Conservation (phyloP, 2,888 invertebrate genomes). For the Drosophila buzzatii region DNA sequence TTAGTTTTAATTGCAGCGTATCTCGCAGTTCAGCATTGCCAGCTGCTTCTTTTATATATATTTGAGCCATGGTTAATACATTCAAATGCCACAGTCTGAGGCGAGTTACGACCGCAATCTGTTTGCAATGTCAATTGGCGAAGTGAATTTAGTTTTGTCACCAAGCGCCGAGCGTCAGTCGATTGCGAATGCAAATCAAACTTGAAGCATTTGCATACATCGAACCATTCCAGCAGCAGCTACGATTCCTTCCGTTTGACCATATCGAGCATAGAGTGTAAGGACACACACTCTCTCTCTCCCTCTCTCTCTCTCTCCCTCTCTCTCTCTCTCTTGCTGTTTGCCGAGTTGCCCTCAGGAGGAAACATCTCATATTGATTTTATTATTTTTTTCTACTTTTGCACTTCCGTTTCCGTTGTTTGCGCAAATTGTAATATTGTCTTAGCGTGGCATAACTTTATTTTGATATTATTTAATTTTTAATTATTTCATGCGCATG, state of each 20-base stretch:
- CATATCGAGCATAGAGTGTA: slow-evolving; percentile 1
- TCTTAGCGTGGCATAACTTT: slow-evolving; percentile 32
- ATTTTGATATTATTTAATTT: slow-evolving; percentile 38
- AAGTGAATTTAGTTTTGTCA: slow-evolving; percentile 69
- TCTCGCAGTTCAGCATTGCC: not conserved
- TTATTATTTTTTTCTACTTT: slow-evolving; percentile 33
- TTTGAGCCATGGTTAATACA: slow-evolving; percentile 26
- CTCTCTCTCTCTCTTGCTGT: slow-evolving; percentile 10
- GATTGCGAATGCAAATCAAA: slow-evolving; percentile 69
- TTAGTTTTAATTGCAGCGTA: not conserved
- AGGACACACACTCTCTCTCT: slow-evolving; percentile 3
- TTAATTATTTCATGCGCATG: slow-evolving; percentile 10
- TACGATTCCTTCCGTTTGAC: slow-evolving; percentile 18
- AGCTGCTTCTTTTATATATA: not conserved
- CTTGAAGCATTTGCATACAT: slow-evolving; percentile 59
- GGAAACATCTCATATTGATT: slow-evolving; percentile 58
- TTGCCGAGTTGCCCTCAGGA: slow-evolving; percentile 32
- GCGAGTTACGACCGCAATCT: slow-evolving; percentile 70
- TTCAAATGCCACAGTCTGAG: slow-evolving; percentile 47
- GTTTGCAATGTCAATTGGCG: slow-evolving; percentile 76
- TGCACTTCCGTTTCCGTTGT: slow-evolving; percentile 72
- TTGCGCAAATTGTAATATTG: slow-evolving; percentile 71
- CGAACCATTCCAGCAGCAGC: slow-evolving; percentile 41
- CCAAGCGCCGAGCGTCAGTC: slow-evolving; percentile 19
- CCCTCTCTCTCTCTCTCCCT: not conserved